Evolutionary conservation across 2,797 vertebrate species (phyloP).

Genomic region (Aphelocoma californica): DNA sequence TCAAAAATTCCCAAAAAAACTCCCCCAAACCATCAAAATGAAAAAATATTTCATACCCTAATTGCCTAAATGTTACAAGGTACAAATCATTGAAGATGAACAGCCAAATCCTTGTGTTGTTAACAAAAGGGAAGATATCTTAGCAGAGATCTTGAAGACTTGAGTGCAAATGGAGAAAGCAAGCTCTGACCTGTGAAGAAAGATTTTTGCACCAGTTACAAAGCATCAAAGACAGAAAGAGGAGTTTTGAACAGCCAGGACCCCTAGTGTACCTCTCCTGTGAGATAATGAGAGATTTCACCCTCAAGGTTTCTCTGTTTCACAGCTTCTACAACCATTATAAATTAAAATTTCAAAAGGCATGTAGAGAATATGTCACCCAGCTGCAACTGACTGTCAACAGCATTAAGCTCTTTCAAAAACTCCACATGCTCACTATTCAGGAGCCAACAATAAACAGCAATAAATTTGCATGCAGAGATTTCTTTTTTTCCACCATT

Average conservation of each 20-base stretch:
- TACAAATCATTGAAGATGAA: not conserved
- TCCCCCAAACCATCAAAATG: not conserved
- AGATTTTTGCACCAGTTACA: not conserved
- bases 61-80: not conserved
- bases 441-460: not conserved
- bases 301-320: not conserved
- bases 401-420: not conserved
- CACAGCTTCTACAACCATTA: not conserved
- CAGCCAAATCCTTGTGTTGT: not conserved
- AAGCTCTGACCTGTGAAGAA: not conserved
- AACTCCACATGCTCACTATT: rapidly evolving
- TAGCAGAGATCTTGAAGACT: not conserved
- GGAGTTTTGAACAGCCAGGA: not conserved
- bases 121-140: not conserved
- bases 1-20: not conserved
- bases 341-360: not conserved
- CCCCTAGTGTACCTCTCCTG: not conserved
- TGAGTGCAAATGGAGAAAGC: not conserved
- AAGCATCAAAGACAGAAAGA: not conserved
- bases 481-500: not conserved
- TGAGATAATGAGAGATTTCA: not conserved
- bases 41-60: not conserved
- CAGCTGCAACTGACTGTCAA: not conserved
- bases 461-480: not conserved
- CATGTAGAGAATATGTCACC: not conserved